Percentiles rank a stretch among this genome's conserved stretches.
Evolutionary conservation across 2,113 vertebrate species (phyloP).

Genomic region (Brachypteracias leptosomus): DNA sequence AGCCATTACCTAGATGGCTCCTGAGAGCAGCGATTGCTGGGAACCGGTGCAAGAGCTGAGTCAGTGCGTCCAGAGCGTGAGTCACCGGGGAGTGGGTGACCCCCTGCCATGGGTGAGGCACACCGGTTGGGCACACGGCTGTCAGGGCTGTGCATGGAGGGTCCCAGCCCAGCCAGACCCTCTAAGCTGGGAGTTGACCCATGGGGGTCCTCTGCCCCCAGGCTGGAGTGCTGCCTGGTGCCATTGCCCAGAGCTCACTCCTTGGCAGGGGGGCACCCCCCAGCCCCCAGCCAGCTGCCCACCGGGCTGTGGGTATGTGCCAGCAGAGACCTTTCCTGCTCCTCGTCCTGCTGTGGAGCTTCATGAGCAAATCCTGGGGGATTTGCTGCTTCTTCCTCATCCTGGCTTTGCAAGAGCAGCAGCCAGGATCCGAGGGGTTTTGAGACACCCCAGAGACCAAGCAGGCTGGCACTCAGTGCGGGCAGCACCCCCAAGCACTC

Average conservation of each 20-base stretch:
- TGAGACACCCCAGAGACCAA: rapidly evolving
- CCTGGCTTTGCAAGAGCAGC: background rate
- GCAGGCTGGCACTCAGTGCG: rapidly evolving
- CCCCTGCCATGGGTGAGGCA: background rate
- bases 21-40: background rate
- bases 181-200: too few relatives aligned
- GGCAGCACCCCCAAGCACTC: rapidly evolving
- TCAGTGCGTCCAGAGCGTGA: background rate
- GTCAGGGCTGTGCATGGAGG: rapidly evolving
- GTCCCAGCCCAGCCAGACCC: too few relatives aligned
- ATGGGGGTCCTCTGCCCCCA: background rate
- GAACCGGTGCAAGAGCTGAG: background rate
- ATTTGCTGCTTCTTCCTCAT: background rate
- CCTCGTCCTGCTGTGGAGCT: background rate
- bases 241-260: background rate
- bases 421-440: rapidly evolving
- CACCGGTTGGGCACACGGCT: rapidly evolving
- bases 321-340: background rate
- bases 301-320: rapidly evolving
- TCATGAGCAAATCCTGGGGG: background rate
- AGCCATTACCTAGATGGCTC: background rate
- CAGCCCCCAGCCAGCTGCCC: rapidly evolving
- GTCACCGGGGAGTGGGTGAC: background rate
- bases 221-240: background rate
- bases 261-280: background rate